Percentiles rank a stretch among this genome's conserved stretches.
Evolutionary conservation across 2,113 vertebrate genomes (phyloP).

Genomic region (Plotosus lineatus): DNA sequence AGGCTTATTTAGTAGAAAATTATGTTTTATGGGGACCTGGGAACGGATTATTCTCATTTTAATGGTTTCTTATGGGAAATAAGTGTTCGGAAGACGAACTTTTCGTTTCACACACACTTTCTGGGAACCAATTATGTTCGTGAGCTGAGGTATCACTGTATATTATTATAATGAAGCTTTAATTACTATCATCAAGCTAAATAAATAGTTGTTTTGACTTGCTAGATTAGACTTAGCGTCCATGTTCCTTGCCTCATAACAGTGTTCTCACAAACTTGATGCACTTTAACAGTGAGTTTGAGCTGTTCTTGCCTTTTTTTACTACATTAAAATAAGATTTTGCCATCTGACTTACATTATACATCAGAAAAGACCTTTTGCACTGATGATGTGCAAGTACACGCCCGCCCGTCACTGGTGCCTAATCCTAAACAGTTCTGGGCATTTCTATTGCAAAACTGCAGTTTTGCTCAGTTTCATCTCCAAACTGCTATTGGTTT

Average conservation of each 20-base stretch:
- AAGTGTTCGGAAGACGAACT: too few species aligned
- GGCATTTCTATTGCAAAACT: background rate
- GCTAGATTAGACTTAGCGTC: background rate
- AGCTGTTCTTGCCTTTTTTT: background rate
- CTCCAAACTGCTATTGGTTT: too few species aligned
- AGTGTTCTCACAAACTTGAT: background rate
- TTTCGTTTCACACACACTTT: too few species aligned
- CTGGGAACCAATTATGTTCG: too few species aligned
- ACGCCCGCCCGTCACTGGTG: background rate
- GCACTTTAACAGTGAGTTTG: background rate
- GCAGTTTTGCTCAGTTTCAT: background rate
- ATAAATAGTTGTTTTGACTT: background rate
- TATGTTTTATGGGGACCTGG: too few species aligned
- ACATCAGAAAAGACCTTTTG: background rate
- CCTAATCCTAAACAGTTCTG: background rate
- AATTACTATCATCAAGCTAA: background rate
- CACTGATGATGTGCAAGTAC: background rate
- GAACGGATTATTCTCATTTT: too few species aligned
- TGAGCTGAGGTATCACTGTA: too few species aligned
- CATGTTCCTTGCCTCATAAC: background rate
- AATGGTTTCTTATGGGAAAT: too few species aligned
- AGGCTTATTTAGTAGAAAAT: too few species aligned
- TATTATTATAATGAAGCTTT: too few species aligned
- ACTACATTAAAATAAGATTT: background rate
- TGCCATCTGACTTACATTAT: background rate